Base-by-base conservation (phyloP, 2,797 vertebrate species). In the Ptychadena robeensis region DNA sequence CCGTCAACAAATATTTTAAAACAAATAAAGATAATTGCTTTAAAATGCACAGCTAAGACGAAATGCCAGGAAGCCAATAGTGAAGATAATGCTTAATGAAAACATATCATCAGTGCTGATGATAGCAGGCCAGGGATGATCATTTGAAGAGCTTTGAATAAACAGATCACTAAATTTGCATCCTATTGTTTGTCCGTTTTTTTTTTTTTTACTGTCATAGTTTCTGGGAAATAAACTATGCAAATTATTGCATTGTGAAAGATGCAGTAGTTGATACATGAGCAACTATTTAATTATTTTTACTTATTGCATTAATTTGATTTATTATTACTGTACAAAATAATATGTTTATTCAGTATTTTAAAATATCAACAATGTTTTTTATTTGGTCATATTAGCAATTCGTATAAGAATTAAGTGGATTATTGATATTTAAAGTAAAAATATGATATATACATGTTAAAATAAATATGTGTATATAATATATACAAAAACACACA, bases 1-100 rank as follows among this genome's bases (percentile, higher is more conserved):
- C 66, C 61, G n/a, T 74, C 80, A 75, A 34, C 80, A 82, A 82
- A 61, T 25, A 53, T 75, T 85, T 77, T 69, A 35, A 34, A 35
- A 80, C 15, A 76, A 71, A 28, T 82, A 64, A 71, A 82, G 44
- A 63, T 9, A 79, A 53, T 31, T 81, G 12, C 71, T 14, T 40
- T 77, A 10, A 27, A 37, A 2, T 86, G 80, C 73, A 48, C 3
- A 6, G 53, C 25, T 88, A 79, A 66, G 30, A 22, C 74, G 34
- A 85, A 84, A 18, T 8, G 3, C 61, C 38, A 73, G 28, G 30
- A 73, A 48, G 69, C 31, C 34, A 73, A 38, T 37, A 53, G 38
- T 66, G 69, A 67, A 63, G 38, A 71, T 74, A 67, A 74, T 67
- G 63, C 44, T 59, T 67, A 81, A 74, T 81, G 40, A 74, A 81